Conservation (phyloP, 1,140 invertebrate genomes). For the Pygmarrhopalites habei region DNA sequence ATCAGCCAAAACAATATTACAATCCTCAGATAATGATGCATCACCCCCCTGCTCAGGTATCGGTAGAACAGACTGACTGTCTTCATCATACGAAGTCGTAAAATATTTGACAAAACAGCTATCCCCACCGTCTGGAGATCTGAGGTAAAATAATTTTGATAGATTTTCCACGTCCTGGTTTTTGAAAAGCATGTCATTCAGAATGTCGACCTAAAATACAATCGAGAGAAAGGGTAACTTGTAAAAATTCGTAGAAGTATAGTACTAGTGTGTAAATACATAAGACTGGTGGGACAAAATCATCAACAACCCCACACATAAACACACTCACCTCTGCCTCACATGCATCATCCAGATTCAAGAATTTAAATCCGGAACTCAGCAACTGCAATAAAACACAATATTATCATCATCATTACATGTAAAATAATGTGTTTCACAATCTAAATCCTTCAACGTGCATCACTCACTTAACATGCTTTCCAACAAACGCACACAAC, state of each 20-base stretch:
- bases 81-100: not conserved
- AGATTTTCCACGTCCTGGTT: slow-evolving; percentile 10
- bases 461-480: no score
- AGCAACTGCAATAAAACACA: slow-evolving; percentile 3
- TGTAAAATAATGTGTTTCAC: no score
- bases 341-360: slow-evolving; percentile 27
- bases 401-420: no score
- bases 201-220: no score
- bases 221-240: no score
- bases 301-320: no score
- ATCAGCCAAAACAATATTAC: slow-evolving; percentile 4
- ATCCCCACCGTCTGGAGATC: slow-evolving; percentile 6
- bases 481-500: no score
- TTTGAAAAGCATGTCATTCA: slow-evolving; percentile 34
- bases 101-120: not conserved
- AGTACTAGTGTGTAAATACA: no score
- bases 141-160: slow-evolving; percentile 20
- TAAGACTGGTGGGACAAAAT: no score
- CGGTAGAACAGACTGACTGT: not conserved
- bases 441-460: no score
- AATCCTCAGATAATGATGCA: slow-evolving; percentile 4
- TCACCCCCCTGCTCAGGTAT: slow-evolving; percentile 4
- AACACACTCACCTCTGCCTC: slow-evolving; percentile 33
- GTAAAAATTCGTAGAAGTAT: no score
- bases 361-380: slow-evolving; percentile 26